A percentile compares a stretch with the other conserved stretches of the same genome.
Conservation (phyloP, 2,888 invertebrate species). For the Lasioglossum villosulum region DNA sequence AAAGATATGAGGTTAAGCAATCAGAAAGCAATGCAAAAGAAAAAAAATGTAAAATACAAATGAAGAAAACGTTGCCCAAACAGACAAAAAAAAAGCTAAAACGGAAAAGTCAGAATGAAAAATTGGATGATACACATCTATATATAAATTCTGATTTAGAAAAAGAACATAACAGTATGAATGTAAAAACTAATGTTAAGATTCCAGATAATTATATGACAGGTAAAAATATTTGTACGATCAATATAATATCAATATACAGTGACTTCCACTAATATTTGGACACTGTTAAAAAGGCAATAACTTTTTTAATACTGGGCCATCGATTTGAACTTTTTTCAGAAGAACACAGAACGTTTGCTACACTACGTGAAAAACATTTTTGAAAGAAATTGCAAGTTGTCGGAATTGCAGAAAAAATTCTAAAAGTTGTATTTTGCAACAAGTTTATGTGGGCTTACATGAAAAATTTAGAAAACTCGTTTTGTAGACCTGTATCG, state of each 20-base stretch:
- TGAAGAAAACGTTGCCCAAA: constrained; percentile 66
- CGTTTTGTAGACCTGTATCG: no score
- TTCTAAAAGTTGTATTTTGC: no score
- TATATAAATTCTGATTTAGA: constrained; percentile 73
- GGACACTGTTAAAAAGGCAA: no score
- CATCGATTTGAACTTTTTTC: no score
- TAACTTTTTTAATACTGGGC: no score
- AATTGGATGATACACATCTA: constrained; percentile 68
- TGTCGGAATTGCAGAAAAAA: no score
- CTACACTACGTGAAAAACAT: no score
- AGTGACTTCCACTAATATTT: no score
- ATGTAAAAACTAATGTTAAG: constrained; percentile 73
- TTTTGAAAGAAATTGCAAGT: no score
- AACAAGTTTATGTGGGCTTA: no score
- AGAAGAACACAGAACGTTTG: no score
- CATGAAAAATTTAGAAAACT: no score
- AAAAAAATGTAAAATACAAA: constrained; percentile 72
- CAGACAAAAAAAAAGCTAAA: constrained; percentile 74
- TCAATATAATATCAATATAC: neutral
- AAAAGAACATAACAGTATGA: constrained; percentile 72
- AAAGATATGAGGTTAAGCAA: constrained; percentile 64
- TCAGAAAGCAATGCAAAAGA: constrained; percentile 63
- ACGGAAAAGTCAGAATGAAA: constrained; percentile 70
- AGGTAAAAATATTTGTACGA: constrained; percentile 67
- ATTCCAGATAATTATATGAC: constrained; percentile 83